phyloP scores from a whole-genome alignment of 2,888 invertebrate genomes.

The Cataglyphis rosenhaueri region DNA sequence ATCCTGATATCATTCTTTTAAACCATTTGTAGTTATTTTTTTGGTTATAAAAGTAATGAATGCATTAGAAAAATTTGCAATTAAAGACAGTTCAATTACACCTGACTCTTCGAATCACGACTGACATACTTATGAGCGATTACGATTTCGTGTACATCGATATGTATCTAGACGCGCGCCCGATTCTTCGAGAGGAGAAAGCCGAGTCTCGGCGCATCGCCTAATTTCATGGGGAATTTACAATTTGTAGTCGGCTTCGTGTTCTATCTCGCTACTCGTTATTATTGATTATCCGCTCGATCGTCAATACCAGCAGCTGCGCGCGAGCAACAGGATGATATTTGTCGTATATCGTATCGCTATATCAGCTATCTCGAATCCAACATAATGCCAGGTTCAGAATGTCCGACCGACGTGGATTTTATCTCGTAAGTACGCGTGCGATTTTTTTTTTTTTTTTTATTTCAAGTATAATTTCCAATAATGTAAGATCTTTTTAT shows the following conservation, averaged over 20 bases:
- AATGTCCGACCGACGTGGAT: slow-evolving; percentile 6
- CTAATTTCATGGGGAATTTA: slow-evolving; percentile 78
- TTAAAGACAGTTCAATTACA: neutral
- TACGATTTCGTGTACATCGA: slow-evolving; percentile 42
- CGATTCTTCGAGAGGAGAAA: slow-evolving; percentile 53
- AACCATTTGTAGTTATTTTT: neutral
- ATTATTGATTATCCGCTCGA: slow-evolving; percentile 75
- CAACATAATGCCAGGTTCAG: slow-evolving; percentile 16
- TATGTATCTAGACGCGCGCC: slow-evolving; percentile 36
- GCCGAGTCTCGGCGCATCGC: slow-evolving; percentile 57
- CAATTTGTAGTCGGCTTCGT: slow-evolving; percentile 73
- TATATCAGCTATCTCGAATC: slow-evolving; percentile 18
- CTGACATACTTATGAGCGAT: slow-evolving; percentile 21
- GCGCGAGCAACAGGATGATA: slow-evolving; percentile 44
- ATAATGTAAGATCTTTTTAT: neutral
- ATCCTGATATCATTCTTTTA: neutral
- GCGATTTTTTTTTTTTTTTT: slow-evolving; percentile 8
- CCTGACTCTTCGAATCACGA: slow-evolving; percentile 11
- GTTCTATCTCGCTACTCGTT: slow-evolving; percentile 57
- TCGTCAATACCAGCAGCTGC: slow-evolving; percentile 62
- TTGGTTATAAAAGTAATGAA: neutral
- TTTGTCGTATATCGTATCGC: slow-evolving; percentile 31
- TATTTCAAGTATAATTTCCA: slow-evolving; percentile 11
- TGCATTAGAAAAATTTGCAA: neutral
- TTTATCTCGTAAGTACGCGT: slow-evolving; percentile 12